A percentile compares a stretch with the other conserved stretches of the same genome.
phyloP scores from a whole-genome alignment of 2,797 vertebrate genomes.

The Hippoglossus hippoglossus region DNA sequence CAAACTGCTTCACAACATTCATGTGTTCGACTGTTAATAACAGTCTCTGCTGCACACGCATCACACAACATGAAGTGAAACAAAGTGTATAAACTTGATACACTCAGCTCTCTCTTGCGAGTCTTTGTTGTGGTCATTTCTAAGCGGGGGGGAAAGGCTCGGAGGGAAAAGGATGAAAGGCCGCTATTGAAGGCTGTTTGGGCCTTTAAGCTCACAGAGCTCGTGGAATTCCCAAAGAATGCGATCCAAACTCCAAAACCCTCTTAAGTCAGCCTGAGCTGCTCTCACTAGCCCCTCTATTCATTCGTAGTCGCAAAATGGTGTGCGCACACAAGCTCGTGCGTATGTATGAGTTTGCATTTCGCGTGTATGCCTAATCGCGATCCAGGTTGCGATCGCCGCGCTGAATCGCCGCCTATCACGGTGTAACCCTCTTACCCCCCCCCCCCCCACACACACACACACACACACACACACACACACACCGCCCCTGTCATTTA shows the following conservation, averaged over 20 bases:
- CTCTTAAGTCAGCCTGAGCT: slow-evolving; percentile 75
- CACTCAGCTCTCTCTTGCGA: slow-evolving; percentile 17
- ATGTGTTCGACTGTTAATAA: slow-evolving; percentile 9
- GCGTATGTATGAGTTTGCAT: slow-evolving; percentile 49
- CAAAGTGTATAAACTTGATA: slow-evolving; percentile 27
- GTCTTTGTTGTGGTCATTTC: slow-evolving; percentile 62
- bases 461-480: no score
- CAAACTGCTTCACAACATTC: not conserved
- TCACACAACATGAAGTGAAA: slow-evolving; percentile 32
- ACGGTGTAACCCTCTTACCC: slow-evolving; percentile 70
- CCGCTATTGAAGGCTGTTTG: slow-evolving; percentile 66
- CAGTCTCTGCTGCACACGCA: slow-evolving; percentile 20
- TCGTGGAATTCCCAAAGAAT: slow-evolving; percentile 77
- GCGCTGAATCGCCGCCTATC: slow-evolving; percentile 52
- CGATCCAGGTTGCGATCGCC: slow-evolving; percentile 13
- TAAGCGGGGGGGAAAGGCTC: slow-evolving; percentile 48
- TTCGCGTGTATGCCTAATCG: slow-evolving; percentile 11
- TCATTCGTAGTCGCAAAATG: slow-evolving; percentile 46
- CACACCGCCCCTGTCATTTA: slow-evolving; percentile 34
- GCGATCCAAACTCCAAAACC: slow-evolving; percentile 76
- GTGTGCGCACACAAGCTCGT: slow-evolving; percentile 27
- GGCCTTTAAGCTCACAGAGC: slow-evolving; percentile 69
- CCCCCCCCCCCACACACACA: no score
- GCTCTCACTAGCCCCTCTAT: slow-evolving; percentile 58
- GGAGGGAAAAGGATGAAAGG: slow-evolving; percentile 67